Percentiles rank a stretch among this genome's conserved stretches.
Conservation (phyloP, 2,888 invertebrate genomes). For the Cephonodes hylas region DNA sequence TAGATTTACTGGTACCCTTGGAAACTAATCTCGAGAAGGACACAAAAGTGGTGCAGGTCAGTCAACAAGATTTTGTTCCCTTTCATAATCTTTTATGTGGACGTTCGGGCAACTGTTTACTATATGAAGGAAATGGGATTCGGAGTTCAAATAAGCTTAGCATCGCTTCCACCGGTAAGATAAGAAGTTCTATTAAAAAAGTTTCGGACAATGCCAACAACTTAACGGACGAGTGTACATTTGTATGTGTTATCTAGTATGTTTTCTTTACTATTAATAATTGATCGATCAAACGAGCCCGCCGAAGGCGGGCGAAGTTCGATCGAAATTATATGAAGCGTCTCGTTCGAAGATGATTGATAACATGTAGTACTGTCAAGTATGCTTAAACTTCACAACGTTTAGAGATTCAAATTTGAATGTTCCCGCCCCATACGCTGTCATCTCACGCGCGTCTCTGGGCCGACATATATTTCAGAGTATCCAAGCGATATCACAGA, state of each 20-base stretch:
- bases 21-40: constrained; percentile 97
- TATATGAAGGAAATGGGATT: constrained; percentile 42
- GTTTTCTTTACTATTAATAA: background rate
- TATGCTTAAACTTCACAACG: too few relatives aligned
- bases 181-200: constrained; percentile 67
- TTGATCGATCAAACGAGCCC: too few relatives aligned
- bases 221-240: background rate
- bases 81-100: constrained; percentile 57
- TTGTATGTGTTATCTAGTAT: background rate
- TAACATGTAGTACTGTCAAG: too few relatives aligned
- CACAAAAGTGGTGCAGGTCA: constrained; percentile 94
- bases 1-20: constrained; percentile 94
- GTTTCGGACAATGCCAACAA: constrained; percentile 31
- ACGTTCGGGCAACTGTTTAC: constrained; percentile 57
- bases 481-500: too few relatives aligned
- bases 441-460: too few relatives aligned
- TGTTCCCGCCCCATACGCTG: too few relatives aligned
- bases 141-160: constrained; percentile 54
- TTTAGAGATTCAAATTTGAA: too few relatives aligned
- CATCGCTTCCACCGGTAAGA: constrained; percentile 44
- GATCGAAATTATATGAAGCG: too few relatives aligned
- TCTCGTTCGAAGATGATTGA: too few relatives aligned
- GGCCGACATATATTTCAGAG: too few relatives aligned
- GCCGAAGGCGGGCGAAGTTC: too few relatives aligned
- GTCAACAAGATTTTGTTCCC: constrained; percentile 55